Conservation (phyloP, 2,888 invertebrate species). For the Tiliacea aurago region DNA sequence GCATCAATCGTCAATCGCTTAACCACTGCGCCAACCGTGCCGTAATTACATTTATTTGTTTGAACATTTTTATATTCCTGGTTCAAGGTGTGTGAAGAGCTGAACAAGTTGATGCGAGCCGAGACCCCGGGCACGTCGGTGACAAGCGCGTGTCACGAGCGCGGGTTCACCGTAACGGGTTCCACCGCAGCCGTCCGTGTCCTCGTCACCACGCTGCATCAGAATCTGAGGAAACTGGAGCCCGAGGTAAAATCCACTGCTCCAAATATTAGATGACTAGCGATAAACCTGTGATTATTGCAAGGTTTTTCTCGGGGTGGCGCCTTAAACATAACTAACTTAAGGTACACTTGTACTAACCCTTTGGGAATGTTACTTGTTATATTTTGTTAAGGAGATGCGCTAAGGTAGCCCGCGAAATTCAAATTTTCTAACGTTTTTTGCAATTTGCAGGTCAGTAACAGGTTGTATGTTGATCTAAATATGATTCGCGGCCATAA, state of each 20-base stretch:
- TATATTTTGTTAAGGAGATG: too few relatives aligned
- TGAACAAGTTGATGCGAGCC: slow-evolving; percentile 91
- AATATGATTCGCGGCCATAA: too few relatives aligned
- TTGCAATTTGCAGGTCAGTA: too few relatives aligned
- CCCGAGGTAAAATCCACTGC: slow-evolving; percentile 91
- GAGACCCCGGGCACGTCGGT: slow-evolving; percentile 76
- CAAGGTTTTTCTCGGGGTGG: too few relatives aligned
- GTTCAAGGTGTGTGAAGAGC: slow-evolving; percentile 93
- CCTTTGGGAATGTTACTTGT: too few relatives aligned
- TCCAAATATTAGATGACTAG: neutral
- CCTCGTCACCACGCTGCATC: slow-evolving; percentile 97
- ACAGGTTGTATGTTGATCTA: too few relatives aligned
- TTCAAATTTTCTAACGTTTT: too few relatives aligned
- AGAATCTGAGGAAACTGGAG: slow-evolving; percentile 97
- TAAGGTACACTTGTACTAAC: too few relatives aligned
- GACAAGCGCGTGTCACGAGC: slow-evolving; percentile 76
- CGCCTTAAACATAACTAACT: too few relatives aligned
- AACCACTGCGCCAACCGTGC: too few relatives aligned
- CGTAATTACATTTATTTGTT: neutral
- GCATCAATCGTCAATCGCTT: too few relatives aligned
- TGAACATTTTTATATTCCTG: neutral
- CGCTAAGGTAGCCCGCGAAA: too few relatives aligned
- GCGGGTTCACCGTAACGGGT: slow-evolving; percentile 97
- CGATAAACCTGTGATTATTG: neutral
- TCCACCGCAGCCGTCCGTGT: slow-evolving; percentile 96